Evolutionary conservation across 2,797 vertebrate species (phyloP), one percentile per base, ranked within the genome.

Genomic region (Onychomys arenicola): DNA sequence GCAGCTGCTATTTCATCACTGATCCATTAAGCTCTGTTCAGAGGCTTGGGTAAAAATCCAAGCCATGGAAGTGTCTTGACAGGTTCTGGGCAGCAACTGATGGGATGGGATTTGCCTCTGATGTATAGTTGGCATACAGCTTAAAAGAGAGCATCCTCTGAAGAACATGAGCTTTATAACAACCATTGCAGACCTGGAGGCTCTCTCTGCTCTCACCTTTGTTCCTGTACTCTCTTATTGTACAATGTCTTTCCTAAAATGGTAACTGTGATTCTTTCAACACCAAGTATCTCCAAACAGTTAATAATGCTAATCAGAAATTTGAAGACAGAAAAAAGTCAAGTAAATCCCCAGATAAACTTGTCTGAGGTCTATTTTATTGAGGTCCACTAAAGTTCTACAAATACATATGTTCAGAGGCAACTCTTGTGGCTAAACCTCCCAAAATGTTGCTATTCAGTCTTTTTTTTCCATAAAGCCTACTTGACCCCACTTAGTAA

Each of bases 291-390:
- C 77, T 37, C 55, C 69, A 76, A 57, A 40, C 29, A 46, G 83
- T 91, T 96, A 86, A 85, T 65, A 67, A 91, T 77, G 34, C 63
- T 87, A 84, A 88, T 87, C 34, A 95, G 71, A 73, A 92, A 80
- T 17, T 32, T 61, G 6, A 88, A 85, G 77, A 14, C 49, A 87
- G 61, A 89, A 92, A 61, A 52, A 67, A 69, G 34, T 17, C n/a
- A 57, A 55, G n/a, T 4, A 90, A 92, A 92, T 80, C 1, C 29
- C 37, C 10, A 82, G 91, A n/a, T 80, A 78, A 90, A 43, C 27
- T 57, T 7, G 78, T 80, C 52, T 81, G 65, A 61, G 78, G 81
- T 77, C 52, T 52, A 25, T 61, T 61, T 49, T 14, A 2, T 10
- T 67, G 13, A 75, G 57, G 32, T 90, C 29, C 52, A 49, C 10